phyloP scores from a whole-genome alignment of 2,888 invertebrate genomes.

The Blomia tropicalis region DNA sequence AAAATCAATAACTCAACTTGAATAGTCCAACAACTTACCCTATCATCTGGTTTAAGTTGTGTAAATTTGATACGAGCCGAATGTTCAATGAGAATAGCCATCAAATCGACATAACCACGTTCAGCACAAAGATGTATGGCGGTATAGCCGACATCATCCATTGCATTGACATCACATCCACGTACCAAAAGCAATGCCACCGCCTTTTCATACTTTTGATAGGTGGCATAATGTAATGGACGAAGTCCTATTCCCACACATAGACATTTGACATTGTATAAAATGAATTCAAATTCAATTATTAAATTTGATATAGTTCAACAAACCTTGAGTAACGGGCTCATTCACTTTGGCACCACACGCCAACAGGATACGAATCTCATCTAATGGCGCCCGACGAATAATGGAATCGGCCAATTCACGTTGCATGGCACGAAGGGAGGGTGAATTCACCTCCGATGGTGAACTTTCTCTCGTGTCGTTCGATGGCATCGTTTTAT shows the following conservation, averaged over 20 bases:
- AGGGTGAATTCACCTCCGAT: constrained; percentile 1
- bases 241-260: constrained; percentile 46
- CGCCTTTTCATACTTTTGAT: constrained; percentile 59
- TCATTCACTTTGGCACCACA: constrained; percentile 53
- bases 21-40: constrained; percentile 16
- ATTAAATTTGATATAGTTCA: background rate
- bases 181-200: constrained; percentile 60
- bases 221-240: constrained; percentile 80
- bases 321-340: constrained; percentile 35
- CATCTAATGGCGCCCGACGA: constrained; percentile 66
- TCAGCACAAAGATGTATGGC: constrained; percentile 70
- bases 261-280: background rate
- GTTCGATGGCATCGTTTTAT: constrained; percentile 9
- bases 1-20: constrained; percentile 5
- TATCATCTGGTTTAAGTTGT: constrained; percentile 27
- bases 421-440: constrained; percentile 45
- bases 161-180: constrained; percentile 62
- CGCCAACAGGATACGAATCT: constrained; percentile 64
- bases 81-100: constrained; percentile 51
- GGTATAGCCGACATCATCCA: constrained; percentile 77
- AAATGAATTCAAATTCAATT: background rate
- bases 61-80: constrained; percentile 62
- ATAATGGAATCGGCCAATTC: constrained; percentile 79
- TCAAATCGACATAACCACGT: constrained; percentile 34
- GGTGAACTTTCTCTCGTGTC: background rate